These are phyloP conservation scores for Propithecus coquereli DNA, from an alignment of 2,113 vertebrate genomes.

Conservation along the genomic window DNA sequence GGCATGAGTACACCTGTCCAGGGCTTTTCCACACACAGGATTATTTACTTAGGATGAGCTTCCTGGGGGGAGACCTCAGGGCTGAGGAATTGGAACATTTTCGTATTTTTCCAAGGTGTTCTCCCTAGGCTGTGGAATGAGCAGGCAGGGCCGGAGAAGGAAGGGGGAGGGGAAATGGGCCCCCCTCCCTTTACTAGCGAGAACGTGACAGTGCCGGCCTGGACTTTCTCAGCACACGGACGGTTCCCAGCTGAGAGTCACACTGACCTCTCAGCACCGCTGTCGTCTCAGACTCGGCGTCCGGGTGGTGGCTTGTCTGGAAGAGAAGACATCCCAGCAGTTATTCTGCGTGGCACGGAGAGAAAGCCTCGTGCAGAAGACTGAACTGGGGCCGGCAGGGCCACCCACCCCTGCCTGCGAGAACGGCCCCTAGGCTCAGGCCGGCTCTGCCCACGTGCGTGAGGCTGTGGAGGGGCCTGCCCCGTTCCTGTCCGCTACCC, in stretches of 20 bases:
- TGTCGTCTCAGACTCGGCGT: rapidly evolving
- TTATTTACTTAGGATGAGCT: background rate
- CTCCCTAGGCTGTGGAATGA: rapidly evolving
- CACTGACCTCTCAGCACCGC: constrained; percentile 26
- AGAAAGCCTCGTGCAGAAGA: background rate
- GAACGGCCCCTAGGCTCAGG: rapidly evolving
- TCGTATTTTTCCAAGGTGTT: rapidly evolving
- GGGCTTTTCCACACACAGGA: background rate
- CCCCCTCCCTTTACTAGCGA: rapidly evolving
- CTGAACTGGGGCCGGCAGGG: rapidly evolving
- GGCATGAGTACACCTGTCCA: background rate
- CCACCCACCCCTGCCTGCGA: rapidly evolving
- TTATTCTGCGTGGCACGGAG: rapidly evolving
- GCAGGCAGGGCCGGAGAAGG: rapidly evolving
- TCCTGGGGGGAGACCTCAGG: background rate
- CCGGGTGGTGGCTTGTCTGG: background rate
- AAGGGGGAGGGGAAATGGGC: rapidly evolving
- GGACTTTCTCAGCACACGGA: background rate
- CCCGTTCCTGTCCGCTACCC: background rate
- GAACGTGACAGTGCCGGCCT: rapidly evolving
- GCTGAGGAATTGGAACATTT: too few relatives aligned
- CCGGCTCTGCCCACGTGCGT: rapidly evolving
- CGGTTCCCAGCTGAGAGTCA: rapidly evolving
- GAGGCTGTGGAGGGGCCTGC: rapidly evolving
- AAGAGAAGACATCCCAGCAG: background rate